These are phyloP conservation scores for Sialia sialis DNA, from an alignment of 2,113 vertebrate genomes.

Conservation along the genomic window DNA sequence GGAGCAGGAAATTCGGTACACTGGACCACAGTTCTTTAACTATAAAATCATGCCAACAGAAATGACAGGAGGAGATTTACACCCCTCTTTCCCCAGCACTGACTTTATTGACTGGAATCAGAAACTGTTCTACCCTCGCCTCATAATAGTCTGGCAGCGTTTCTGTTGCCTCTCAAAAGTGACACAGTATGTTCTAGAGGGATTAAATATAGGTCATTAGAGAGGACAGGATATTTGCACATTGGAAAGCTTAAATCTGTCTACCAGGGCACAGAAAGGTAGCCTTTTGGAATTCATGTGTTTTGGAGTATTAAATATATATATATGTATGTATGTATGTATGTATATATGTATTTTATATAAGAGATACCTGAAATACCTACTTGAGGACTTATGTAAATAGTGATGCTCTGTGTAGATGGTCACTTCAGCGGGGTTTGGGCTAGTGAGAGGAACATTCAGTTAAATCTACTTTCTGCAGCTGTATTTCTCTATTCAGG, in stretches of 20 bases:
- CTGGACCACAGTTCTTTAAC: neutral
- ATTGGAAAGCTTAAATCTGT: neutral
- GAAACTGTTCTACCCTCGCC: neutral
- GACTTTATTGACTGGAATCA: neutral
- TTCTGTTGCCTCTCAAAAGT: neutral
- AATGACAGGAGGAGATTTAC: neutral
- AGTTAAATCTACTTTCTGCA: neutral
- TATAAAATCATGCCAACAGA: neutral
- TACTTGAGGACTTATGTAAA: neutral
- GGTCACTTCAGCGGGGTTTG: neutral
- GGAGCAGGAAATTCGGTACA: neutral
- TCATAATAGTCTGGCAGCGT: neutral
- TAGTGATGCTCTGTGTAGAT: neutral
- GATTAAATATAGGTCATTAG: neutral
- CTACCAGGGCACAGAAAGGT: neutral
- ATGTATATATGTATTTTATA: accelerated
- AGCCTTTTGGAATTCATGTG: neutral
- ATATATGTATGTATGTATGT: neutral
- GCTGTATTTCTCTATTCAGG: neutral
- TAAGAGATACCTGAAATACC: accelerated
- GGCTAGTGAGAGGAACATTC: neutral
- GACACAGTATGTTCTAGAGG: neutral
- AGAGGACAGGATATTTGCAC: neutral
- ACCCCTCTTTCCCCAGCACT: neutral
- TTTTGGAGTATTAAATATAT: neutral